Evolutionary conservation across 2,113 vertebrate genomes (phyloP), one percentile per base, ranked within the genome.

Genomic region (Corythoichthys intestinalis): DNA sequence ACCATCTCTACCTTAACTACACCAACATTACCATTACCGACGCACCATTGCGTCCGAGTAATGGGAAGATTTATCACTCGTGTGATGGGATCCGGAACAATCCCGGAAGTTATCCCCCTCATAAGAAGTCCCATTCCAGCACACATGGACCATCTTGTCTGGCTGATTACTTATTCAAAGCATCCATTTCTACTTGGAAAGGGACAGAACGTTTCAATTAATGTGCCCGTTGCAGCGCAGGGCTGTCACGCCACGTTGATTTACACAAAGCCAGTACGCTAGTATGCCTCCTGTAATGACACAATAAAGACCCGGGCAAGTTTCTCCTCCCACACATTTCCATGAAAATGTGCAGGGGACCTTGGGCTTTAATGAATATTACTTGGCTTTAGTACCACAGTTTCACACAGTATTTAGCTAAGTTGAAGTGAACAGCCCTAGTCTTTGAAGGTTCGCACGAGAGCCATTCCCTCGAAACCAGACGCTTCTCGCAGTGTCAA

Each of bases 21-120:
- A 83, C n/a, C 78, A 79, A 80, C 85, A 89, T 90, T 87, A 4
- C 39, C 92, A 91, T 92, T 91, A 90, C 83, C 76, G 52, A 80
- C 60, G 87, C 82, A 80, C 83, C 73, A 74, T 72, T 82, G 86
- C 67, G 73, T 83, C 83, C 82, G 83, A 83, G 87, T 91, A 91
- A 83, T 65, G 59, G 70, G 47, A 70, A 84, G 87, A 91, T 91
- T 91, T 89, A 91, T 89, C 15, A 48, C 66, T 69, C 63, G 52
- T 58, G 63, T 78, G 85, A 86, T 73, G 72, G 75, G 71, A 80
- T 80, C 73, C 67, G 72, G 69, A 82, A 81, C 73, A 82, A 78
- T 85, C 83, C 73, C 70, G 6, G 0, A 74, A 82, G 83, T 75
- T 76, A 70, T 59, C 62, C 71, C 57, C 60, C 44, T 54, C 53